A percentile compares a stretch with the other conserved stretches of the same genome.
These are phyloP conservation scores for Clarias laeviceps DNA, from an alignment of 2,797 vertebrate genomes.

Conservation along the genomic window DNA sequence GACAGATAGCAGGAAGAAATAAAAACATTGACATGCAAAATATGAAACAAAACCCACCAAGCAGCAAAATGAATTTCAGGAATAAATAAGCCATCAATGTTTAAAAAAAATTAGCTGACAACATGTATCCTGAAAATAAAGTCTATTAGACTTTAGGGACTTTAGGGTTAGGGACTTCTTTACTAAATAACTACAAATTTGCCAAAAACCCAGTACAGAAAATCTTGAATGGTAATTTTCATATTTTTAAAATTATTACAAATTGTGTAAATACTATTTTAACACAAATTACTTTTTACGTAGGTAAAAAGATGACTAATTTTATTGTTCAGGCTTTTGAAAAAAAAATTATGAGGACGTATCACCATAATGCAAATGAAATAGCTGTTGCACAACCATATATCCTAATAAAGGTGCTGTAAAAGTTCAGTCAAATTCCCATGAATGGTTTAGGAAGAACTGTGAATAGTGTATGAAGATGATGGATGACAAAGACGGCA, in stretches of 20 bases:
- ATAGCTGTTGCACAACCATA: too few species aligned
- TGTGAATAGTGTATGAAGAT: too few species aligned
- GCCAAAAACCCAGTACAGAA: neutral
- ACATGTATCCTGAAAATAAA: neutral
- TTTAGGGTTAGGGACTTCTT: neutral
- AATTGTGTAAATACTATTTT: neutral
- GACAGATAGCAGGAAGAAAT: slow-evolving; percentile 34
- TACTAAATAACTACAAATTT: neutral
- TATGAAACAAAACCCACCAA: neutral
- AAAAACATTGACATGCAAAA: neutral
- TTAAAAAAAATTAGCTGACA: neutral
- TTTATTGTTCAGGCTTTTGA: neutral
- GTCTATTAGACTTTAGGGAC: too few species aligned
- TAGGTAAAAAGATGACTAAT: neutral
- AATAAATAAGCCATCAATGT: neutral
- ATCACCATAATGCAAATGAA: too few species aligned
- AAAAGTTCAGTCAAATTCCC: too few species aligned
- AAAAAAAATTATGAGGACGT: neutral
- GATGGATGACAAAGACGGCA: too few species aligned
- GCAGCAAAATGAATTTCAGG: neutral
- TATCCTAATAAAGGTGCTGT: too few species aligned
- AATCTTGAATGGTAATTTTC: neutral
- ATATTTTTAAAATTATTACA: neutral
- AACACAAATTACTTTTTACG: neutral
- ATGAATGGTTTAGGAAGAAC: too few species aligned